Base-by-base conservation (phyloP, 1,140 invertebrate species). In the Drosophila azteca region DNA sequence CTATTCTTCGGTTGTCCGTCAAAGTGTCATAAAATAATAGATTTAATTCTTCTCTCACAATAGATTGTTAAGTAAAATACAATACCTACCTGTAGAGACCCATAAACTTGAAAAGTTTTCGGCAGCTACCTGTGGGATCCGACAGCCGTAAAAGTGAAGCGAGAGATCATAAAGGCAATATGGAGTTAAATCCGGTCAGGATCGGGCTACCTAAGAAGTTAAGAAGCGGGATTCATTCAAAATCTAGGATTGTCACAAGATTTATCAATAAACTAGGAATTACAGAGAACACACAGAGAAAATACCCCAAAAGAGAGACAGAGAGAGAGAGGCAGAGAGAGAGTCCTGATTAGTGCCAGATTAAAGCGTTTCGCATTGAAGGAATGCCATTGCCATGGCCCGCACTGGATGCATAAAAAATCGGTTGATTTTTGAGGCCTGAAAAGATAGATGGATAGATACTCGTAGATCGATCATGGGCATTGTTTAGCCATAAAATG, bases 251-350 rank as follows among this genome's bases (percentile, higher is more conserved):
- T 68, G 64, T 49, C 46, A 55, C 53, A 53, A 44, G 78, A 81
- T 77, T 87, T 87, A 88, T 87, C 78, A 87, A 87, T 87, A 85
- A 78, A 59, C 53, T 44, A 49, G 60, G 82, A 54, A 63, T 85
- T 75, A 54, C 7, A 70, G 8, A 9, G 8, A 31, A 29, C 6
- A 29, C 29, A 29, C 6, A 29, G 29, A 17, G 58, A 71, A 26
- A 57, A 50, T 57, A 51, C 55, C 51, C 52, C 4, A 39, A 13
- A 13, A 43, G 39, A n/a, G 43, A 22, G 35, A 44, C 3, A 41
- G 13, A 22, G n/a, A 39, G 17, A 50, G 39, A 41, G 13, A 22
- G n/a, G 29, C n/a, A 50, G 39, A 48, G 29, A 41, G 71, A 35
- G 44, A 59, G 39, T 35, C 52, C 66, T 61, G 66, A 60, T 70